Conservation (phyloP, 92 coral and sea anemone species). For the Hydrozoanthus gracilis region DNA sequence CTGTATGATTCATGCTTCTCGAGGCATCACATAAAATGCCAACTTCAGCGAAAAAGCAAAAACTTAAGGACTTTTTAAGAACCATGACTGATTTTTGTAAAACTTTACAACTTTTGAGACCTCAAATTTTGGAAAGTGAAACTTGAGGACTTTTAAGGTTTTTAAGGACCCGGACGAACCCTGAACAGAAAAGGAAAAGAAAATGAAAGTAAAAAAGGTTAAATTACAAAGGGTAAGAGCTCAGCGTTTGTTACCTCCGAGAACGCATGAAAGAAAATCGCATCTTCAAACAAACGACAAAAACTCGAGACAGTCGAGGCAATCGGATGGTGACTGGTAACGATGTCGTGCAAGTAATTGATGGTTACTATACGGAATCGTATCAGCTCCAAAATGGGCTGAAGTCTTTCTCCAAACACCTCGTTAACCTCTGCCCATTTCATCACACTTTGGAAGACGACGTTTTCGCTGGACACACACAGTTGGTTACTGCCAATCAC, state of each 20-base stretch:
- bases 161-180: too few species aligned
- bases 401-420: slow-evolving; percentile 70
- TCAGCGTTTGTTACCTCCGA: slow-evolving; percentile 64
- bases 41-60: too few species aligned
- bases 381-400: slow-evolving; percentile 76
- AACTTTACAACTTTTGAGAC: too few species aligned
- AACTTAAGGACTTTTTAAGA: too few species aligned
- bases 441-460: slow-evolving; percentile 93
- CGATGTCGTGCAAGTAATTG: slow-evolving; percentile 87
- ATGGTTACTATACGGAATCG: slow-evolving; percentile 81
- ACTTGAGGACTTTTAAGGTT: too few species aligned
- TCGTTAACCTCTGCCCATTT: slow-evolving; percentile 95
- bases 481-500: slow-evolving; percentile 82
- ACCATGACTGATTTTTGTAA: too few species aligned
- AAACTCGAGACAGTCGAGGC: slow-evolving; percentile 82
- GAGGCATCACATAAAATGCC: too few species aligned
- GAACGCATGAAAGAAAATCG: slow-evolving; percentile 87
- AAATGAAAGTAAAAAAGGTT: too few species aligned
- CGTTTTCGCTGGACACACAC: slow-evolving; percentile 88
- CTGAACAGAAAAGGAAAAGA: too few species aligned
- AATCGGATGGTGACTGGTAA: slow-evolving; percentile 83
- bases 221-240: too few species aligned
- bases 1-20: too few species aligned
- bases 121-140: too few species aligned
- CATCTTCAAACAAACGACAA: slow-evolving; percentile 79